A percentile compares a stretch with the other conserved stretches of the same genome.
Conservation (phyloP, 2,113 vertebrate species). For the Rhipidura dahli region DNA sequence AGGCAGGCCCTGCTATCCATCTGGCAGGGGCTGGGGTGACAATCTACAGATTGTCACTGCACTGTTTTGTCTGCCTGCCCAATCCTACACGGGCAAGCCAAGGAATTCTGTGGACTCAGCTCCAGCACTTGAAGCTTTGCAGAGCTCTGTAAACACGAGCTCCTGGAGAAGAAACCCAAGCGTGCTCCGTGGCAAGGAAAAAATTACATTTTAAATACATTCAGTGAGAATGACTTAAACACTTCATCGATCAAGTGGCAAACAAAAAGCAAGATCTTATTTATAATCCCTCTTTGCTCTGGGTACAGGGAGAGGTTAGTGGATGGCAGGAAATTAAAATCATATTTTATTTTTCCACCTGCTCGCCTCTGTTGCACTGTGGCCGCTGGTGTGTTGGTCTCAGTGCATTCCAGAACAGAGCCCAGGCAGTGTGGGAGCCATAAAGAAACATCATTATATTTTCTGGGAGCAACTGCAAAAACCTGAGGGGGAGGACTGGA, state of each 20-base stretch:
- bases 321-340: slow-evolving; percentile 39
- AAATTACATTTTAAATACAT: slow-evolving; percentile 18
- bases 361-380: neutral
- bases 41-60: slow-evolving; percentile 6
- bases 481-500: neutral
- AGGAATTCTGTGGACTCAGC: slow-evolving; percentile 57
- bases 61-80: slow-evolving; percentile 53
- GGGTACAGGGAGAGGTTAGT: neutral
- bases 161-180: slow-evolving; percentile 49
- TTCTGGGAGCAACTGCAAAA: neutral
- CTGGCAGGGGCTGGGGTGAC: neutral
- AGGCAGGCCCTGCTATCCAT: neutral
- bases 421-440: neutral
- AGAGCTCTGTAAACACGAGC: slow-evolving; percentile 39
- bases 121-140: neutral
- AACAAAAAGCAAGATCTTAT: neutral
- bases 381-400: neutral
- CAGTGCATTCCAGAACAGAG: neutral
- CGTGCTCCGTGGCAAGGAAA: neutral
- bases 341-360: slow-evolving; percentile 46
- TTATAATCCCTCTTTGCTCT: slow-evolving; percentile 1
- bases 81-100: neutral
- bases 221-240: slow-evolving; percentile 27
- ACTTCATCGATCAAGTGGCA: slow-evolving; percentile 55
- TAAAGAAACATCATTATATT: neutral